Percentiles rank a stretch among this genome's conserved stretches.
Conservation (phyloP, 1,140 invertebrate genomes). For the Musca vetustissima region DNA sequence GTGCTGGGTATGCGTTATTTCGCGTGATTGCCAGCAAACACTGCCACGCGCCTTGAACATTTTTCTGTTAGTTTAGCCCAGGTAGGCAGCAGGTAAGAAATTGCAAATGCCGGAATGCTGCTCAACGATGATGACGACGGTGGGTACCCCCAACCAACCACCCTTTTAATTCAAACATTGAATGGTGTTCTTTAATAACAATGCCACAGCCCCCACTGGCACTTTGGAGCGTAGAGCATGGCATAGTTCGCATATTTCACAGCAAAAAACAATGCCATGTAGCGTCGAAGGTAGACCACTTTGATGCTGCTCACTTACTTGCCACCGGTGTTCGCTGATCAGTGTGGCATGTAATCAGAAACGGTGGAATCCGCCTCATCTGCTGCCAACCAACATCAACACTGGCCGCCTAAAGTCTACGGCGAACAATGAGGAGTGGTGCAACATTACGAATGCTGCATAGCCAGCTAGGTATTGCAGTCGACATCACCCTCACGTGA, state of each 20-base stretch:
- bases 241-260: constrained; percentile 17
- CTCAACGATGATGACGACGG: background rate
- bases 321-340: no score
- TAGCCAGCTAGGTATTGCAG: no score
- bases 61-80: background rate
- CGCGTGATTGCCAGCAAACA: constrained; percentile 9
- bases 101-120: no score
- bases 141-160: background rate
- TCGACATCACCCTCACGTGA: constrained; percentile 17
- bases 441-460: background rate
- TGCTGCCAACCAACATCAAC: background rate
- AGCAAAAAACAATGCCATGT: background rate
- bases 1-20: constrained; percentile 14
- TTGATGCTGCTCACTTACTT: no score
- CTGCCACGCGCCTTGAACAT: constrained; percentile 11
- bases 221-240: background rate
- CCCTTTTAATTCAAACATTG: background rate
- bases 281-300: no score
- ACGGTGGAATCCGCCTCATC: background rate
- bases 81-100: background rate
- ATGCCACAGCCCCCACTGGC: background rate
- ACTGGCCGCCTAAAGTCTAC: no score
- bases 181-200: constrained; percentile 3
- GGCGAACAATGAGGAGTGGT: background rate
- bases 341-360: no score